Evolutionary conservation across 2,797 vertebrate species (phyloP).

Genomic region (Sylvilagus floridanus): DNA sequence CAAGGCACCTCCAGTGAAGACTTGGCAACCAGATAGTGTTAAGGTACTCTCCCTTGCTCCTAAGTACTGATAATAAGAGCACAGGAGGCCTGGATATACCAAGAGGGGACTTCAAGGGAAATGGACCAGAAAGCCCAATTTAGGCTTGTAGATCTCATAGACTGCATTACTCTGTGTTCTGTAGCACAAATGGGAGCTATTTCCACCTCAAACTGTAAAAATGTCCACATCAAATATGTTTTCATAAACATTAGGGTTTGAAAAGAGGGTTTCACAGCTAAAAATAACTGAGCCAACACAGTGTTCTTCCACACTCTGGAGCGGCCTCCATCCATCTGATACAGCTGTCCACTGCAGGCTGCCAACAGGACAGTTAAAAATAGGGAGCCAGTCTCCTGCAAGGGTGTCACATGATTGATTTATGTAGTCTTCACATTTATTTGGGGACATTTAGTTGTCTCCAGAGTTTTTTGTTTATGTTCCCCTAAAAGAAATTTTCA

Average conservation of each 20-base stretch:
- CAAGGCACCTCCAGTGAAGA: background rate
- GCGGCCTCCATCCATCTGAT: background rate
- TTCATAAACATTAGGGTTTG: background rate
- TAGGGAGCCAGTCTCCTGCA: background rate
- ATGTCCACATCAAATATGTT: background rate
- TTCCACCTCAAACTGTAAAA: background rate
- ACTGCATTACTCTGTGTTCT: background rate
- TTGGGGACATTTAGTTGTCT: background rate
- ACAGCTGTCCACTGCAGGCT: constrained; percentile 62
- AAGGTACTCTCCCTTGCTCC: background rate
- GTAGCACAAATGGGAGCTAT: background rate
- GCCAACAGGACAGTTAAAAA: constrained; percentile 73
- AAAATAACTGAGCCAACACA: background rate
- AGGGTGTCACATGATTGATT: background rate
- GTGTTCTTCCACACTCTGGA: background rate
- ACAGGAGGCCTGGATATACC: background rate
- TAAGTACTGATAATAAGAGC: background rate
- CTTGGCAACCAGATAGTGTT: background rate
- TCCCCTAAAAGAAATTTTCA: background rate
- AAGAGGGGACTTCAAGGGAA: background rate
- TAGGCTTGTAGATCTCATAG: background rate
- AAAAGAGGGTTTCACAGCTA: constrained; percentile 27
- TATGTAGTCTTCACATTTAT: background rate
- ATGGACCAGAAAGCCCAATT: background rate
- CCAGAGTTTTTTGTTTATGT: background rate